Conservation (phyloP, 2,888 invertebrate species). For the Agonopterix heracliana region DNA sequence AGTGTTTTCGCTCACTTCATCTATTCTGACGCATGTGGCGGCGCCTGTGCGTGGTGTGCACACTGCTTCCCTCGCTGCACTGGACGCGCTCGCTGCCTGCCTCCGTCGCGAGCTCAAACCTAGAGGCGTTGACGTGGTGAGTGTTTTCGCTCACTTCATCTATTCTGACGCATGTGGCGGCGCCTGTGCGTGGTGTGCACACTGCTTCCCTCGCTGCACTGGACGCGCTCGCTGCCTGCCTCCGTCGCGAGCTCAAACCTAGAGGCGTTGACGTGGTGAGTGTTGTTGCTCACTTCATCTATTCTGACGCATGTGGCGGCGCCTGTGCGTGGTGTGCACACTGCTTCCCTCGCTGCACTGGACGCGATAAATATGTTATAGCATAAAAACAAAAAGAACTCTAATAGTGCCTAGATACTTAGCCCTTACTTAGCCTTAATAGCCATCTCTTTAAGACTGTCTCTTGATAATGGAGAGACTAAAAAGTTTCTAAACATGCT, state of each 20-base stretch:
- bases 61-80: slow-evolving; percentile 84
- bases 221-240: slow-evolving; percentile 86
- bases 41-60: slow-evolving; percentile 89
- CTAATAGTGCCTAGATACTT: neutral
- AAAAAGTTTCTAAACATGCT: no score
- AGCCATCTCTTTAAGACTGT: no score
- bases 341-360: slow-evolving; percentile 85
- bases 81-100: slow-evolving; percentile 88
- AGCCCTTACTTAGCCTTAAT: no score
- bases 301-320: slow-evolving; percentile 87
- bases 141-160: slow-evolving; percentile 85
- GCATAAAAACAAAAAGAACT: neutral
- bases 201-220: slow-evolving; percentile 86
- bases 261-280: slow-evolving; percentile 86
- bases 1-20: slow-evolving; percentile 83
- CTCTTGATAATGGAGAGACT: no score
- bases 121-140: slow-evolving; percentile 85
- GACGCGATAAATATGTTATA: slow-evolving; percentile 69
- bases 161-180: slow-evolving; percentile 86
- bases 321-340: slow-evolving; percentile 88
- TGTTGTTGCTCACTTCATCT: slow-evolving; percentile 84
- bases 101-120: slow-evolving; percentile 86
- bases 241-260: slow-evolving; percentile 86
- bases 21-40: slow-evolving; percentile 86
- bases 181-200: slow-evolving; percentile 88